These are phyloP conservation scores for Syndactyla subalaris DNA, from an alignment of 2,797 vertebrate genomes.

Conservation along the genomic window DNA sequence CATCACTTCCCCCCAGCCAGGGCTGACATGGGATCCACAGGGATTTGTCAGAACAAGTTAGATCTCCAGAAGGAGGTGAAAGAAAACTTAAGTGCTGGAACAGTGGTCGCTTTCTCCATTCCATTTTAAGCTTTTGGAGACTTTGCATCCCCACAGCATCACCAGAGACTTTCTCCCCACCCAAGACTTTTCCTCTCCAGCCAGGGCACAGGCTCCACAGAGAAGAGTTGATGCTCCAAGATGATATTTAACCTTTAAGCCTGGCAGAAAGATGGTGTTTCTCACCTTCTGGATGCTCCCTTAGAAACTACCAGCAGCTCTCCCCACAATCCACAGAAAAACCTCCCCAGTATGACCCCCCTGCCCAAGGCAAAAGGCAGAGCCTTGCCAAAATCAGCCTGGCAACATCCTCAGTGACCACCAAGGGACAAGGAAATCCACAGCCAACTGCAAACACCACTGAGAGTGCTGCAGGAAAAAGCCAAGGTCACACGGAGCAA, in stretches of 20 bases:
- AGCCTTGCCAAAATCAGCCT: background rate
- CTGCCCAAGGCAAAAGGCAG: fast-evolving
- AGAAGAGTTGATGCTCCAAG: background rate
- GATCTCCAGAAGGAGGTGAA: background rate
- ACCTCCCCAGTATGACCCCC: fast-evolving
- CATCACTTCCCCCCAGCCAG: fast-evolving
- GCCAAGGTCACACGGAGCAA: background rate
- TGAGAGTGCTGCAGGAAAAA: background rate
- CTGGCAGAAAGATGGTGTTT: fast-evolving
- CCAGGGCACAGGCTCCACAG: fast-evolving
- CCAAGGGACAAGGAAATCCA: background rate
- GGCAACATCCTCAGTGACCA: background rate
- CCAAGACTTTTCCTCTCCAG: background rate
- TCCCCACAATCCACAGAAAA: background rate
- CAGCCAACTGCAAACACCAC: background rate
- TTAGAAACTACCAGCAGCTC: background rate
- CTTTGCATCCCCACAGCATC: background rate
- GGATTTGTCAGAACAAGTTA: background rate
- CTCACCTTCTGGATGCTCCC: background rate
- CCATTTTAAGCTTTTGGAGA: background rate
- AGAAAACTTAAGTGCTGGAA: background rate
- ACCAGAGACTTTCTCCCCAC: background rate
- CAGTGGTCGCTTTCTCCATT: fast-evolving
- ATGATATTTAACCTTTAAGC: background rate
- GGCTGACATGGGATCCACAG: background rate